Conservation (phyloP, 2,797 vertebrate species). For the Pseudomugil tenellus region DNA sequence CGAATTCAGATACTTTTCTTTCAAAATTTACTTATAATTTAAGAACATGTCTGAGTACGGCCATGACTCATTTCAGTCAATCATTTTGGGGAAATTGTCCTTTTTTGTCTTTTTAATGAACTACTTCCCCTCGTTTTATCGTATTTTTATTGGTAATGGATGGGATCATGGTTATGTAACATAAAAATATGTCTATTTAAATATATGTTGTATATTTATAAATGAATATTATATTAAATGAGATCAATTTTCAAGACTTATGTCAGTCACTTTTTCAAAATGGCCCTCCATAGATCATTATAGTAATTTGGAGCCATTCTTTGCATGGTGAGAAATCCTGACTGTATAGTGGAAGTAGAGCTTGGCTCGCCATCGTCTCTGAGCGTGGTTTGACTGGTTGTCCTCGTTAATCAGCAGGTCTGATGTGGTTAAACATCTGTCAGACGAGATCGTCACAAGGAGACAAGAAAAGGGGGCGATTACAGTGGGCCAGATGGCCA, state of each 20-base stretch:
- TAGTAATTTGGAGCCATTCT: conserved; percentile 17
- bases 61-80: not conserved
- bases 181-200: conserved; percentile 41
- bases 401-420: conserved; percentile 66
- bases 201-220: conserved; percentile 32
- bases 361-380: conserved; percentile 15
- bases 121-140: conserved; percentile 30
- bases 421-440: conserved; percentile 74
- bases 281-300: not conserved
- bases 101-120: conserved; percentile 20
- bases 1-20: not conserved
- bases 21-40: not conserved
- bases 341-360: conserved; percentile 20
- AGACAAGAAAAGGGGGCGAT: conserved; percentile 55
- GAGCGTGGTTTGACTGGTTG: conserved; percentile 28
- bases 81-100: not conserved
- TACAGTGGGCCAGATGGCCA: conserved; percentile 81
- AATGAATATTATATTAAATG: conserved; percentile 13
- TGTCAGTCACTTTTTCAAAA: not conserved
- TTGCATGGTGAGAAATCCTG: conserved; percentile 50
- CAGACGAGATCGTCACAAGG: conserved; percentile 57
- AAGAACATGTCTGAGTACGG: conserved; percentile 12
- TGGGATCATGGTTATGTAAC: conserved; percentile 48
- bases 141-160: conserved; percentile 37
- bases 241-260: conserved; percentile 12